phyloP scores from a whole-genome alignment of 2,888 invertebrate species.

The Encarsia formosa region DNA sequence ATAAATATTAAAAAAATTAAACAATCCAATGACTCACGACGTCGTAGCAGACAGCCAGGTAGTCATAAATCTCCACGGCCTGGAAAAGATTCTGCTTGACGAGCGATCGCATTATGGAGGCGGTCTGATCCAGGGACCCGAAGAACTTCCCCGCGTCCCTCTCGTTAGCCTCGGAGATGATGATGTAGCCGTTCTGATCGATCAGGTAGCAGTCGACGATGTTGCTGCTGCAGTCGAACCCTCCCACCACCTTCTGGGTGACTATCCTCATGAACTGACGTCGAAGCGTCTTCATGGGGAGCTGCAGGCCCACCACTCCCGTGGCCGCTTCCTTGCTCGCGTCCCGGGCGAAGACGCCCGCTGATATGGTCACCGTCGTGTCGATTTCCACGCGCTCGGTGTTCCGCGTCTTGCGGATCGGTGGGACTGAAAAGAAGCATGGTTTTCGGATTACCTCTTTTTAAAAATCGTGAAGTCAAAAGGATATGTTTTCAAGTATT shows the following conservation, averaged over 20 bases:
- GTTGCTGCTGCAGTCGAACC: slow-evolving; percentile 36
- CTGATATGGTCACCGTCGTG: slow-evolving; percentile 72
- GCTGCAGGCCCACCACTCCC: slow-evolving; percentile 85
- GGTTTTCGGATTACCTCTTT: too few relatives aligned
- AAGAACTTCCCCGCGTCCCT: slow-evolving; percentile 80
- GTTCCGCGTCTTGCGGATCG: too few relatives aligned
- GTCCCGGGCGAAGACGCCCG: slow-evolving; percentile 79
- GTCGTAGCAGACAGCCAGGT: slow-evolving; percentile 72
- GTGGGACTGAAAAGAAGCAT: slow-evolving; percentile 16
- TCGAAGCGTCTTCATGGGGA: slow-evolving; percentile 67
- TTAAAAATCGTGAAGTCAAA: background rate
- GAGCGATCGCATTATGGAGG: slow-evolving; percentile 71
- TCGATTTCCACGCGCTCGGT: too few relatives aligned
- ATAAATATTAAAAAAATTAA: too few relatives aligned
- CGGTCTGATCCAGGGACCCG: slow-evolving; percentile 68
- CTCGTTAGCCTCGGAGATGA: slow-evolving; percentile 64
- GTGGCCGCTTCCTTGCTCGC: slow-evolving; percentile 75
- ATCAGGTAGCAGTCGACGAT: slow-evolving; percentile 75
- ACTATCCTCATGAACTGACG: slow-evolving; percentile 69
- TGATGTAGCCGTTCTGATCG: slow-evolving; percentile 86
- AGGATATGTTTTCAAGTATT: background rate
- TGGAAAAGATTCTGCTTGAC: slow-evolving; percentile 69
- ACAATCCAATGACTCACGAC: slow-evolving; percentile 38
- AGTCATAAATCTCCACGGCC: slow-evolving; percentile 75
- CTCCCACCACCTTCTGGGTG: slow-evolving; percentile 43